Conservation (phyloP, 1,140 invertebrate genomes). For the Geopemphigus sp. region DNA sequence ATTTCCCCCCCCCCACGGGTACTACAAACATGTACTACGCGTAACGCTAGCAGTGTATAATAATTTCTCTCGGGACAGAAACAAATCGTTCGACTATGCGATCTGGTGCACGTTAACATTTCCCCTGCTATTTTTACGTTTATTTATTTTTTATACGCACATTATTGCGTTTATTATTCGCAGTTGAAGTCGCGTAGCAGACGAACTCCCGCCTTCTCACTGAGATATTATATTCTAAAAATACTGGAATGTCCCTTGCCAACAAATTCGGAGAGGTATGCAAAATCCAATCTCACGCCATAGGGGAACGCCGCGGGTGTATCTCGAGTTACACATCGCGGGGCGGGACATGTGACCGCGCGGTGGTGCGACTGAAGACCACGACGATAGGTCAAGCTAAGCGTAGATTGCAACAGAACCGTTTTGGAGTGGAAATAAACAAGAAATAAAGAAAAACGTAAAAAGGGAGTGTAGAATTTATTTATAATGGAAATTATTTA, state of each 20-base stretch:
- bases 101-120: neutral
- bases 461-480: too few species aligned
- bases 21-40: too few species aligned
- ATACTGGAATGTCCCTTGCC: slow-evolving; percentile 37
- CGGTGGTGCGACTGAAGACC: neutral
- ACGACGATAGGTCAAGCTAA: neutral
- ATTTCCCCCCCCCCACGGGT: too few species aligned
- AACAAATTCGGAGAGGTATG: slow-evolving; percentile 24
- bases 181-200: slow-evolving; percentile 13
- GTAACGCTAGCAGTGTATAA: too few species aligned
- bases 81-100: neutral
- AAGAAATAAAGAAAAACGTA: neutral
- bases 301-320: too few species aligned
- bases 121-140: slow-evolving; percentile 7
- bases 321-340: slow-evolving; percentile 7
- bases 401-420: neutral
- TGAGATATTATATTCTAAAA: slow-evolving; percentile 39
- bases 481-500: too few species aligned
- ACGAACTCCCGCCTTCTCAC: slow-evolving; percentile 26
- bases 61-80: neutral
- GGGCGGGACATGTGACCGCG: neutral
- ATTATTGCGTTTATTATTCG: slow-evolving; percentile 32
- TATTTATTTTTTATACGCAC: slow-evolving; percentile 11
- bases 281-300: slow-evolving; percentile 38
- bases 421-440: too few species aligned